A percentile compares a stretch with the other conserved stretches of the same genome.
phyloP scores from a whole-genome alignment of 1,140 invertebrate species.

The Akabosia matsudoensis region DNA sequence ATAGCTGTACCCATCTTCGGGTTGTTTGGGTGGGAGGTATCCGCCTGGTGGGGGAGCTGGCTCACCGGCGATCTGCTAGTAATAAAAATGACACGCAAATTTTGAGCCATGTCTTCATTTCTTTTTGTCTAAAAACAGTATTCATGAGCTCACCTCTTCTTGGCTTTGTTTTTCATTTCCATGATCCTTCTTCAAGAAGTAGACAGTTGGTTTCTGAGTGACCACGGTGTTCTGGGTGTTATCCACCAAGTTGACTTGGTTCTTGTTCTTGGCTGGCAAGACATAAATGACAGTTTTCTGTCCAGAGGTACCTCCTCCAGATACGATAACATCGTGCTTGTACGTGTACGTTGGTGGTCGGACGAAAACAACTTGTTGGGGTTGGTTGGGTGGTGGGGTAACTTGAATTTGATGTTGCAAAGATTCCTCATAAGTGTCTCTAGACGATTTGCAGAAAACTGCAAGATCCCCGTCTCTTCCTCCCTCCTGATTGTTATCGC shows the following conservation, averaged over 20 bases:
- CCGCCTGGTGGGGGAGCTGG: background rate
- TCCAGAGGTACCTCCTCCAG: slow-evolving; percentile 3
- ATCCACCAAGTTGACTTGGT: slow-evolving; percentile 20
- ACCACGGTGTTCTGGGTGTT: background rate
- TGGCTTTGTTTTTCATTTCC: too few species aligned
- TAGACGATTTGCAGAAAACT: background rate
- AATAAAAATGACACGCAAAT: too few species aligned
- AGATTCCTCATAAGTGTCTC: background rate
- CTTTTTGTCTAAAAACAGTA: too few species aligned
- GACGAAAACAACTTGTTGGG: slow-evolving; percentile 15
- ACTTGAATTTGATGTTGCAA: slow-evolving; percentile 14
- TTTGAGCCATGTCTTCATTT: background rate
- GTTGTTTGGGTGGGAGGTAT: slow-evolving; percentile 6
- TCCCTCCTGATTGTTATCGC: background rate
- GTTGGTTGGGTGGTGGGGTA: background rate
- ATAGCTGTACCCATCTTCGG: slow-evolving; percentile 2
- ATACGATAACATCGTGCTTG: slow-evolving; percentile 18
- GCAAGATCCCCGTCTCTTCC: background rate
- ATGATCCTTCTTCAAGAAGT: background rate
- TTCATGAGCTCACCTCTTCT: background rate
- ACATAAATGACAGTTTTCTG: slow-evolving; percentile 22
- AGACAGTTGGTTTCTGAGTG: slow-evolving; percentile 12
- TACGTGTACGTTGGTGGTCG: slow-evolving; percentile 9
- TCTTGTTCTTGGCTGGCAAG: slow-evolving; percentile 11
- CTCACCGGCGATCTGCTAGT: background rate